Conservation (phyloP, 2,113 vertebrate genomes). For the Nothobranchius furzeri region DNA sequence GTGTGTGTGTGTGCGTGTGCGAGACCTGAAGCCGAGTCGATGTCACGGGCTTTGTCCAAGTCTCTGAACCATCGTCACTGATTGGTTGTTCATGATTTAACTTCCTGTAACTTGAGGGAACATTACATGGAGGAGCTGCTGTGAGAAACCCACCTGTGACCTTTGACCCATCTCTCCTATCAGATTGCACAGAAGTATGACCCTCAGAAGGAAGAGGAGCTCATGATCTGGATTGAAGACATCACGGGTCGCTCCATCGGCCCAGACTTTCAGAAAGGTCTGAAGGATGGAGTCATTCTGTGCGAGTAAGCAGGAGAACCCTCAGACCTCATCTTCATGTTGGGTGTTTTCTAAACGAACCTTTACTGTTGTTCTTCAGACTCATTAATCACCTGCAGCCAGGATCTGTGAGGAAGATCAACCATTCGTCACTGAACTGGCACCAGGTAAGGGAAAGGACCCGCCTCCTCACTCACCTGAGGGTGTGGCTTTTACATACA, state of each 20-base stretch:
- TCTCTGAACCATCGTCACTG: too few species aligned
- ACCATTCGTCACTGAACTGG: slow-evolving; percentile 88
- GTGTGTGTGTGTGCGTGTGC: too few species aligned
- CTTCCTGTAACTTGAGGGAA: too few species aligned
- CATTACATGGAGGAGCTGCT: too few species aligned
- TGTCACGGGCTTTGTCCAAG: too few species aligned
- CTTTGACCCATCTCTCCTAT: slow-evolving; percentile 16
- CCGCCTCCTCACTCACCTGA: background rate
- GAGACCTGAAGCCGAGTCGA: too few species aligned
- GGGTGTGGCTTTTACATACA: background rate
- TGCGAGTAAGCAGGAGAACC: slow-evolving; percentile 86
- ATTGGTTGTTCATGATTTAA: too few species aligned
- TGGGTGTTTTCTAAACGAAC: too few species aligned
- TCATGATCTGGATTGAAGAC: slow-evolving; percentile 89
- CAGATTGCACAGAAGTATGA: slow-evolving; percentile 96
- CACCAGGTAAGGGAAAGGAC: slow-evolving; percentile 84
- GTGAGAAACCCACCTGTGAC: background rate
- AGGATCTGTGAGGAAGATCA: slow-evolving; percentile 87
- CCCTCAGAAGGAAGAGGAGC: slow-evolving; percentile 87
- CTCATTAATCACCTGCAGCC: slow-evolving; percentile 90
- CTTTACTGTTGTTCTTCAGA: slow-evolving; percentile 60
- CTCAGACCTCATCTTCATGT: too few species aligned
- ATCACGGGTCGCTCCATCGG: slow-evolving; percentile 84
- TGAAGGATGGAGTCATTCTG: slow-evolving; percentile 88
- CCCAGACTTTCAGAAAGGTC: slow-evolving; percentile 91